Base-by-base conservation (phyloP, 2,797 vertebrate species). In the Gymnothorax reevesii region DNA sequence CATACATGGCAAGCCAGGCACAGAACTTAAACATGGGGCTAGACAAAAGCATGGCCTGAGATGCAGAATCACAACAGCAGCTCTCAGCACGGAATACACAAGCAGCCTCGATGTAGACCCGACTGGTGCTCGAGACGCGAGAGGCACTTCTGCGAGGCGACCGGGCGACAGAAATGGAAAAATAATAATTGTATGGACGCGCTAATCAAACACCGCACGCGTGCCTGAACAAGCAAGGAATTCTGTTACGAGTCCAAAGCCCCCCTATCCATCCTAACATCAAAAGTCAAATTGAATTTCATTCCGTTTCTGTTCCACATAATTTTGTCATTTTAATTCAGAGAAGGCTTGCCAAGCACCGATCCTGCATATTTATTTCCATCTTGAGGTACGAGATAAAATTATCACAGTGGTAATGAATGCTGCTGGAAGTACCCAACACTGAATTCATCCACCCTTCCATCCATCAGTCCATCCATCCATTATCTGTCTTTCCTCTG, bases 371-470 rank as follows among this genome's bases (percentile, higher is more conserved):
- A 55, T 73, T 57, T 55, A 85, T 54, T 57, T 64, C 22, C 57
- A 57, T 73, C 22, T 10, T 73, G 84, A 73, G n/a, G 42, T 85
- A 85, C 75, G 52, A 66, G n/a, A n/a, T 8, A 42, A 75, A 6
- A 64, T 84, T 66, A 66, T 52, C 25, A 69, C 55, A 62, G 64
- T 42, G n/a, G 13, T 66, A 69, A 84, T 66, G 52, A 84, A 8
- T 66, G 64, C 27, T 3, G 73, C 42, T 66, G 60, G 83, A 84
- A 69, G 12, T 59, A 42, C 55, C 22, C 20, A 20, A 12, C 15
- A 33, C 10, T 49, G 20, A 49, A 52, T 77, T 42, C 27, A 33
- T 10, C n/a, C 57, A 57, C 55, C 64, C 33, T 1, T 2, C 33
- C 33, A 42, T 42, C 33, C 33, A 42, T 42, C 33, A 42, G 33